Base-by-base conservation (phyloP, 1,140 invertebrate genomes). In the Drosophila orena region DNA sequence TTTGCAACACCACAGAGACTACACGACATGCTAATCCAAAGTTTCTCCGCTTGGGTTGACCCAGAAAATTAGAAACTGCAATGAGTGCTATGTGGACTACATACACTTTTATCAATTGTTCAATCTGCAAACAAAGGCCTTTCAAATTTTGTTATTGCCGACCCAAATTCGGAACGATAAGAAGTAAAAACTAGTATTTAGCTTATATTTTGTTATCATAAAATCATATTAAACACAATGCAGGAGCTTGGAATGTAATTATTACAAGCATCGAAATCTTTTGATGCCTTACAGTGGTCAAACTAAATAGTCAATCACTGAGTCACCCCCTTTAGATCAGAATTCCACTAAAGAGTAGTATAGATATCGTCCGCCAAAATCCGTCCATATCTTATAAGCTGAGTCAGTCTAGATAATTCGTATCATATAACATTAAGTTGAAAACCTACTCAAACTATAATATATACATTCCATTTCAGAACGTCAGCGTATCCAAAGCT, bases 401-500 rank as follows among this genome's bases (percentile, higher is more conserved):
- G 52, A 58, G 35, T 61, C 58, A 58, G 15, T n/a, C n/a, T n/a
- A n/a, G n/a, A n/a, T n/a, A n/a, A n/a, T n/a, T n/a, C n/a, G n/a
- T n/a, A n/a, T n/a, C n/a, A n/a, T n/a, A n/a, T n/a, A n/a, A n/a
- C n/a, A n/a, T n/a, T n/a, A n/a, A n/a, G n/a, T n/a, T n/a, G n/a
- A 30, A 30, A 30, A 8, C 6, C 27, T 8, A n/a, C n/a, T 24
- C 0, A 24, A n/a, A n/a, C 7, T 43, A 11, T 30, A 50, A 15
- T 59, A 20, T 43, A n/a, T 12, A 27, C 17, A 20, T 40, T 40
- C 20, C 6, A 6, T 54, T 54, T 89, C 93, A 98, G 97, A 94
- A 94, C 56, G 94, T 96, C 53, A 97, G 96, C 64, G 96, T 99
- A 47, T 95, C 95, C 73, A 99, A 99, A 93, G 98, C 98, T 8